Conservation (phyloP, 2,888 invertebrate genomes). For the Dexiosoma caninum region DNA sequence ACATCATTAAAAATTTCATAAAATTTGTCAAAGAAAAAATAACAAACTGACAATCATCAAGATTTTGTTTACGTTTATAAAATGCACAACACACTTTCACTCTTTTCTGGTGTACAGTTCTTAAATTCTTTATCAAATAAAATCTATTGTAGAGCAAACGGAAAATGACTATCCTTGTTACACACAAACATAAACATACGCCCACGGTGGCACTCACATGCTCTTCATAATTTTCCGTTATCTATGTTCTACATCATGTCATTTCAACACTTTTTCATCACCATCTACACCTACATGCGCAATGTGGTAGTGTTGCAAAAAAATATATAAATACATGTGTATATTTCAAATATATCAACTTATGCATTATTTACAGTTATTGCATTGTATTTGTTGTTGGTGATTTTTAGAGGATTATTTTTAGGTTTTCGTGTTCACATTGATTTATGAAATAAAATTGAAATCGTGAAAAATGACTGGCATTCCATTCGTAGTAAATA, state of each 20-base stretch:
- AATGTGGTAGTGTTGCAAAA: too few species aligned
- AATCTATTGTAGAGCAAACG: not conserved
- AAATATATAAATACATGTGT: too few species aligned
- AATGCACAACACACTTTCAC: not conserved
- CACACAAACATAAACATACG: not conserved
- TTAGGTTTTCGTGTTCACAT: constrained; percentile 18
- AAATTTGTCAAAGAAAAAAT: not conserved
- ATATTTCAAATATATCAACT: not conserved
- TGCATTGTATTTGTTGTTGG: not conserved
- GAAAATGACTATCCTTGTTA: constrained; percentile 4
- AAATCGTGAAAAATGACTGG: constrained; percentile 26
- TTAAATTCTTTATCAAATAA: not conserved
- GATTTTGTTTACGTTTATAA: too few species aligned
- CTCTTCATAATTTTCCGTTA: constrained; percentile 26
- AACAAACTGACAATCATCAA: not conserved
- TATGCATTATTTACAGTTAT: too few species aligned
- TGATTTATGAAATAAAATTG: constrained; percentile 44
- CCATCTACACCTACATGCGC: not conserved
- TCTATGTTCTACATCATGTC: constrained; percentile 20
- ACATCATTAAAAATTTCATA: constrained; percentile 15
- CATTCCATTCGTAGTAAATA: not conserved
- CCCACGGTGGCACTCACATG: not conserved
- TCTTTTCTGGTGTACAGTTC: not conserved
- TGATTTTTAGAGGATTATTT: not conserved
- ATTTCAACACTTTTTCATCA: not conserved